Conservation (phyloP, 2,113 vertebrate genomes). For the Chlorodrepanis virens region DNA sequence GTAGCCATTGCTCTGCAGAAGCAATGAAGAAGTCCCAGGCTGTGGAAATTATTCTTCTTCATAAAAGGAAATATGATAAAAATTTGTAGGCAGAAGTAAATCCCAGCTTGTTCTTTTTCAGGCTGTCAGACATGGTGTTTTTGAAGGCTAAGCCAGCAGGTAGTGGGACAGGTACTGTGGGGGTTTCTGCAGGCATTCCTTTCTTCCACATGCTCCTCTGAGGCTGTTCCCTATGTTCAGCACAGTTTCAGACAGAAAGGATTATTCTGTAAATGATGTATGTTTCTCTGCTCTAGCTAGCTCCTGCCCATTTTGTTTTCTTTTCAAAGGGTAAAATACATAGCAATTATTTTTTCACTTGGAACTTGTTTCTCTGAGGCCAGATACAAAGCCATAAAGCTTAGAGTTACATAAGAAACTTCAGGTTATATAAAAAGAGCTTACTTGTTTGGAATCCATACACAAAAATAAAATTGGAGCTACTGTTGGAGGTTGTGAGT, state of each 20-base stretch:
- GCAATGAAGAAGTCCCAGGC: background rate
- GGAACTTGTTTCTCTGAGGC: background rate
- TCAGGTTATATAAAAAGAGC: background rate
- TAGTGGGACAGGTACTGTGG: fast-evolving
- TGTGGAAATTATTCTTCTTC: background rate
- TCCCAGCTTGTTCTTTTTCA: background rate
- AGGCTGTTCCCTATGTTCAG: background rate
- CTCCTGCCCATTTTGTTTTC: background rate
- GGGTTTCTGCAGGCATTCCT: background rate
- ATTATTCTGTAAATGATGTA: background rate
- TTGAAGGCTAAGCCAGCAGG: background rate
- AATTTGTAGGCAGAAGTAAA: background rate
- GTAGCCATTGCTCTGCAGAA: background rate
- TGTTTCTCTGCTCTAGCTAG: background rate
- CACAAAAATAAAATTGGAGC: background rate
- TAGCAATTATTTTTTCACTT: background rate
- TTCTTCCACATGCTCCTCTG: background rate
- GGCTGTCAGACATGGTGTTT: background rate
- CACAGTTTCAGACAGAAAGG: background rate
- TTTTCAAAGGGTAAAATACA: background rate
- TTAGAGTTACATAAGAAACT: background rate
- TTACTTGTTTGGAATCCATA: background rate
- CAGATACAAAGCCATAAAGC: background rate
- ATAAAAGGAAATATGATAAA: background rate
- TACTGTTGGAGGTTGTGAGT: background rate